Conservation (phyloP, 1,140 invertebrate species). For the Euschistus heros region DNA sequence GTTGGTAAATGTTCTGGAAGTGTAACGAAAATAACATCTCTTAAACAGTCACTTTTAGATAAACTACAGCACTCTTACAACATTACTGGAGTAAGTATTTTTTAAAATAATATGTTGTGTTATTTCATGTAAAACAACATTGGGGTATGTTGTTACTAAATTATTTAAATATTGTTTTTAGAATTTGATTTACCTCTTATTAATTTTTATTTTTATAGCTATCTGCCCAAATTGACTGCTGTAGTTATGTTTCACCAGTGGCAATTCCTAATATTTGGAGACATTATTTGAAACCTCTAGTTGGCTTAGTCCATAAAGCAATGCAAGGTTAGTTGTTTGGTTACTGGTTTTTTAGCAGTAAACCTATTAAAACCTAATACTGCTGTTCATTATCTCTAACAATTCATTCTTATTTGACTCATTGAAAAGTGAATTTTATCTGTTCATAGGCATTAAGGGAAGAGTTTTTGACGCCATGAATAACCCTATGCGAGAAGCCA, state of each 20-base stretch:
- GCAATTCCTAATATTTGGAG: constrained; percentile 21
- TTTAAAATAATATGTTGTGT: neutral
- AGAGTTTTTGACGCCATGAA: constrained; percentile 51
- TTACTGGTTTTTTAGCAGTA: neutral
- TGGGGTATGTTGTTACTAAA: no score
- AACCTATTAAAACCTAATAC: neutral
- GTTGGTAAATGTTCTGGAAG: constrained; percentile 5
- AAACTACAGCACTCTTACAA: neutral
- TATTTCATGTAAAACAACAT: no score
- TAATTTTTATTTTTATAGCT: constrained; percentile 9
- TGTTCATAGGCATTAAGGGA: constrained; percentile 53
- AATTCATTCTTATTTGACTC: neutral
- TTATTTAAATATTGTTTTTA: neutral
- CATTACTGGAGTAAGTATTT: neutral
- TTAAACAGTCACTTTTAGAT: constrained; percentile 4
- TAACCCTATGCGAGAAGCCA: constrained; percentile 56
- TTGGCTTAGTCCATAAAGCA: constrained; percentile 5
- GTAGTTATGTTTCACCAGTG: constrained; percentile 19
- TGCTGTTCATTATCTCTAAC: neutral
- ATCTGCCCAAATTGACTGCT: constrained; percentile 24
- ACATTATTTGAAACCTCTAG: constrained; percentile 21
- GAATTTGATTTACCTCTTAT: neutral
- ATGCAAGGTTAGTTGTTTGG: constrained; percentile 11
- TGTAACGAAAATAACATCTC: neutral
- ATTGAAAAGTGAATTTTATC: no score